phyloP scores from a whole-genome alignment of 2,888 invertebrate species.

The Phyto melanocephala region DNA sequence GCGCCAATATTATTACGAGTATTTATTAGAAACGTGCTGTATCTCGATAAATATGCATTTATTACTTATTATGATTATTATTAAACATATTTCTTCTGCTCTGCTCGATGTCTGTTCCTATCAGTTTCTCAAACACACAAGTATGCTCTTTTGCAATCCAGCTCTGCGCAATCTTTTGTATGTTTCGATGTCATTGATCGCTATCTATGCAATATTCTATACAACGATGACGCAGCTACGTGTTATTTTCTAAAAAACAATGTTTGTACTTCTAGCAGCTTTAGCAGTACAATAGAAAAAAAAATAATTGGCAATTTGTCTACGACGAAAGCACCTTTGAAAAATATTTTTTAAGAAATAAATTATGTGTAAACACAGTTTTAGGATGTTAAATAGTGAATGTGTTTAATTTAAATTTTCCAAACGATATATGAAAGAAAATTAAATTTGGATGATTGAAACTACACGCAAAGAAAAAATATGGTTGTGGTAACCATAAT shows the following conservation, averaged over 20 bases:
- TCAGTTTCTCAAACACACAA: neutral
- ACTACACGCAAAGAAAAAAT: too few species aligned
- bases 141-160: neutral
- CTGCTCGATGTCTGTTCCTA: conserved; percentile 7
- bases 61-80: conserved; percentile 48
- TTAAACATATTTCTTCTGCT: conserved; percentile 41
- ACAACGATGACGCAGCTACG: conserved; percentile 37
- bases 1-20: conserved; percentile 68
- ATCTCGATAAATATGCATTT: conserved; percentile 73
- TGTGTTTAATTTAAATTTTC: neutral
- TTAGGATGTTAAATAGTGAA: neutral
- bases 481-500: too few species aligned
- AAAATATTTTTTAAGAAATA: neutral
- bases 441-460: too few species aligned
- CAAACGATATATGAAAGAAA: neutral
- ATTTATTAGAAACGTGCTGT: conserved; percentile 78
- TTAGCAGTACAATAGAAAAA: conserved; percentile 4
- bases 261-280: neutral
- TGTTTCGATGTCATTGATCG: conserved; percentile 58
- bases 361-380: conserved; percentile 35
- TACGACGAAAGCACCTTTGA: conserved; percentile 45
- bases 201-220: conserved; percentile 41
- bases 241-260: conserved; percentile 34
- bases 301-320: conserved; percentile 62
- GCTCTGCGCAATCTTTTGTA: conserved; percentile 5